Base-by-base conservation (phyloP, 2,797 vertebrate genomes). In the Helostoma temminkii region DNA sequence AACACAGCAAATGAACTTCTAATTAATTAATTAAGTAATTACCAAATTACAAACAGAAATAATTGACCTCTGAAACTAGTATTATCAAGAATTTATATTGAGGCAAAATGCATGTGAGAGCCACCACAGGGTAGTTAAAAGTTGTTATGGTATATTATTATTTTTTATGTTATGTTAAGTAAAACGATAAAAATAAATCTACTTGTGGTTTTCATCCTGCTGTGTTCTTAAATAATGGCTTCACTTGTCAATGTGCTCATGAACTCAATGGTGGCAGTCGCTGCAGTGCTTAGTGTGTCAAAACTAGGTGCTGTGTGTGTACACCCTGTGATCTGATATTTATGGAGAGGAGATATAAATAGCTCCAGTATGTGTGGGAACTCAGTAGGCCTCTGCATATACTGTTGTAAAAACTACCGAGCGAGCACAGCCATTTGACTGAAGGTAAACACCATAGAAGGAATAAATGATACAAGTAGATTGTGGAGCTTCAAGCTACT, bases 261-360 rank as follows among this genome's bases (percentile, higher is more conserved):
- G 42, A 69, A 25, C 46, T 77, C 61, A 63, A 42, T 52, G 66
- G 53, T 50, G 50, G 42, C 46, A 62, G 70, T 73, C 62, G 62
- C 66, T 80, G 34, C 80, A 37, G 66, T 46, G 58, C 65, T 73
- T 66, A 85, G 82, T 89, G 71, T 83, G 90, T 91, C 87, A 88
- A 61, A 84, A 72, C 76, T 71, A 82, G 66, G 75, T 71, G 76
- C 71, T 69, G 80, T 64, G 71, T 80, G 68, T 59, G 45, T 56
- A 58, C 72, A 83, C 76, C 82, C 73, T 66, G 77, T 93, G 91
- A 88, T 86, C 80, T 78, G 80, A 83, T 92, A 91, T 91, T 89
- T 89, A 88, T 92, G 87, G 90, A 18, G 21, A 50, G n/a, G 53
- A 70, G 77, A 72, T 92, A 94, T 90, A 88, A 92, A 93, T 94